A percentile compares a stretch with the other conserved stretches of the same genome.
Evolutionary conservation across 2,888 invertebrate genomes (phyloP).

Genomic region (Chironomus tentans): DNA sequence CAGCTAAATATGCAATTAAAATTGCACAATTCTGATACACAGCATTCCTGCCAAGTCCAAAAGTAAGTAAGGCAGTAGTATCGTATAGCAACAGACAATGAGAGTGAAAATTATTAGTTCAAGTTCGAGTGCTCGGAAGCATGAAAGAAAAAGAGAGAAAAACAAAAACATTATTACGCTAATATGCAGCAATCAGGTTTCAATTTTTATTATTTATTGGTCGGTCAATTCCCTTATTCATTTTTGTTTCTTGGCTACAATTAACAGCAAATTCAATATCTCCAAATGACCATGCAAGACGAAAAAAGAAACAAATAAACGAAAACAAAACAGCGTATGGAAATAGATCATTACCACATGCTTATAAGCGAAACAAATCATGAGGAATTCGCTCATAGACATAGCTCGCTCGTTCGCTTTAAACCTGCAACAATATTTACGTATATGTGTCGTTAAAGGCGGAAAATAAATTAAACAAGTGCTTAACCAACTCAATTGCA

Average conservation of each 20-base stretch:
- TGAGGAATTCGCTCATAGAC: slow-evolving; percentile 6
- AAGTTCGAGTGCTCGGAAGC: not conserved
- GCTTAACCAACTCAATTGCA: slow-evolving; percentile 20
- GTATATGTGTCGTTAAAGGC: not conserved
- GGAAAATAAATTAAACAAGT: slow-evolving; percentile 12
- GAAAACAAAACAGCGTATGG: not conserved
- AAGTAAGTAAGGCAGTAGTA: no score
- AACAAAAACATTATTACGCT: not conserved
- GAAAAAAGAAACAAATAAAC: not conserved
- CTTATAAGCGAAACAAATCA: slow-evolving; percentile 11
- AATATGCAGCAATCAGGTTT: not conserved
- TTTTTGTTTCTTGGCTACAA: no score
- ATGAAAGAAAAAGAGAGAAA: not conserved
- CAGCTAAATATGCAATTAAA: not conserved
- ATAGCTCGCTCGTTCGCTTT: not conserved
- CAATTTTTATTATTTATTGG: not conserved
- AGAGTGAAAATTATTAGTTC: not conserved
- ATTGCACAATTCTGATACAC: not conserved
- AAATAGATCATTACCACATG: slow-evolving; percentile 24
- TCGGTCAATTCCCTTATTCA: not conserved
- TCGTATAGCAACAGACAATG: not conserved
- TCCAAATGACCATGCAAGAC: slow-evolving; percentile 5
- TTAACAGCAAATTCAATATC: not conserved
- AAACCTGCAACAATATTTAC: not conserved
- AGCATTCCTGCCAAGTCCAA: not conserved